Evolutionary conservation across 2,797 vertebrate species (phyloP), one percentile per base, ranked within the genome.

Genomic region (Neosilurus hyrtlii): DNA sequence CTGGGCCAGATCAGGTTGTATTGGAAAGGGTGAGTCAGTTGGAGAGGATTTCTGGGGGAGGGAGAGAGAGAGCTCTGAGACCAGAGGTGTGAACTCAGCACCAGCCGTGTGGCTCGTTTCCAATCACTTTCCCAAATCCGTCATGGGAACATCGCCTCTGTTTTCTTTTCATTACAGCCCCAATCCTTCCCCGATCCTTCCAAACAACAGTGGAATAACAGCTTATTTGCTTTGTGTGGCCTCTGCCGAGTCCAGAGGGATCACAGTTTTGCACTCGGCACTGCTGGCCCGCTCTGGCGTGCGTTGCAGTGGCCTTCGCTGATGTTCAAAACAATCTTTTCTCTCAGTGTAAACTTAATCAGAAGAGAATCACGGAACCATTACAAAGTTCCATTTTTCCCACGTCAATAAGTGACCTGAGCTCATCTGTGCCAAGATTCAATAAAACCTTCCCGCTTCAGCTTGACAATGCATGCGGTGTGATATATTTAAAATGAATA

Each of bases 151-250:
- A 90, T 93, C 86, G 87, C 89, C 90, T 92, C 86, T 94, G 93
- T 95, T 95, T 95, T 94, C 93, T 95, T 95, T 94, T 95, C 93
- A 95, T 95, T 94, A 94, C 86, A 80, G 85, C 84, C 90, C 88
- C 90, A 90, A 92, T 93, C 92, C 92, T 90, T 90, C 85, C 85
- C 86, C 91, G 91, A 93, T 92, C 92, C 91, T 85, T 93, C 89
- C 91, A 92, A 93, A 93, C 92, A 94, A 89, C 89, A 87, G 89
- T 91, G 91, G 90, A 94, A 93, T 94, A 93, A 94, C 93, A 90
- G 92, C 89, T 91, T 92, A 90, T 93, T 94, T 92, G 89, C 89
- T 92, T 89, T 90, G 89, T 89, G 90, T 92, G 92, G 92, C 92
- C 91, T 92, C 51, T 84, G 86, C 82, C 67, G 81, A 86, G 82